Base-by-base conservation (phyloP, 1,140 invertebrate species). In the Spodoptera litura region DNA sequence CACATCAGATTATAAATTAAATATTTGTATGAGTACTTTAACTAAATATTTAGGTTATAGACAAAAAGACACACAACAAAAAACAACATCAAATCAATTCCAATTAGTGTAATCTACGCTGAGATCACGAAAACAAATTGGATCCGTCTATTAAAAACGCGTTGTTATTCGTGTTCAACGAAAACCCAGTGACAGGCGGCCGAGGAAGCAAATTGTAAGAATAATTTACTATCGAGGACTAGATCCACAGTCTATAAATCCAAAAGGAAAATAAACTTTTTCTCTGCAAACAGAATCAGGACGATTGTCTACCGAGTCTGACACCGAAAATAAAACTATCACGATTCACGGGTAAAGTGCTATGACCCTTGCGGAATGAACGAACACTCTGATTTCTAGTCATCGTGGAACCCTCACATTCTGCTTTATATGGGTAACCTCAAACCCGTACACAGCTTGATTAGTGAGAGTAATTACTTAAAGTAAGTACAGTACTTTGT, bases 221-320 rank as follows among this genome's bases (percentile, higher is more conserved):
- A 59, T 74, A 59, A 74, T 74, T 74, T 74, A 74, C 56, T 61
- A 74, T 74, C 71, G 55, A 25, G 71, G 56, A 59, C 71, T 73
- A 61, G 71, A 73, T 73, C 52, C 71, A 52, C 55, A 51, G 44
- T 5, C 56, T 61, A 74, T 59, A 74, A 74, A 74, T 74, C 71
- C 38, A 74, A 74, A 61, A 38, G 71, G 71, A 74, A 74, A 74
- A 59, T 59, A 74, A 70, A 66, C 49, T 56, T 38, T 73, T 73
- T 59, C 56, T 38, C 44, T 56, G 13, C 27, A 9, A 53, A 71
- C 52, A 27, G 68, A 71, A 71, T 61, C 71, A 25, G 71, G 27
- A n/a, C 55, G 71, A 49, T 59, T n/a, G 15, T 74, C 56, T 58
- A 56, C 27, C 5, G 15, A 59, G 38, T 31, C 71, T 74, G 71